Conservation (phyloP, 53 echinoderm and acorn worm genomes). For the Actinopyga echinites region DNA sequence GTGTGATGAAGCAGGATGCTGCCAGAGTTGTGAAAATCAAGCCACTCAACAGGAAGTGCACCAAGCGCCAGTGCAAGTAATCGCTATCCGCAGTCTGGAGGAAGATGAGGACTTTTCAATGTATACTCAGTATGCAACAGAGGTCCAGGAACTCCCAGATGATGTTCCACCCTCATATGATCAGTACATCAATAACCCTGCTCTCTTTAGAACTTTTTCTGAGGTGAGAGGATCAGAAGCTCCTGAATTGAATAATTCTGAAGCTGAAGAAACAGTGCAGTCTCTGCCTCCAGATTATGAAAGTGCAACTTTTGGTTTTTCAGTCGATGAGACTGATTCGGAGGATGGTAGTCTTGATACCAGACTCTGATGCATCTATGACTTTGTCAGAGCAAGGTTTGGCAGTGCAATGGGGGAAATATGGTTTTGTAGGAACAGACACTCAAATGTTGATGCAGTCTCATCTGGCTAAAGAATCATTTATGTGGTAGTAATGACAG, state of each 20-base stretch:
- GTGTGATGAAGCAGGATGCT: too few species aligned
- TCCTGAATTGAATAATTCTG: not conserved
- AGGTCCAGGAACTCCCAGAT: not conserved
- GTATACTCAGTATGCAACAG: not conserved
- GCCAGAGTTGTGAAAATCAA: too few species aligned
- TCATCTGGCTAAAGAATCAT: too few species aligned
- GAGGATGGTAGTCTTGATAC: not conserved
- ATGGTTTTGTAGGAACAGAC: too few species aligned
- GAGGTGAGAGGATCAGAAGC: not conserved
- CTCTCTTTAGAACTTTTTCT: not conserved
- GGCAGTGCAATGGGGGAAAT: too few species aligned
- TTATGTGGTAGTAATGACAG: too few species aligned
- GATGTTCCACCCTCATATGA: slow-evolving; percentile 12
- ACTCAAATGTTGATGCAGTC: too few species aligned
- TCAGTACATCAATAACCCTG: slow-evolving; percentile 15
- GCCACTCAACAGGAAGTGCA: too few species aligned
- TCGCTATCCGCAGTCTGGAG: not conserved
- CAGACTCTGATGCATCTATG: too few species aligned
- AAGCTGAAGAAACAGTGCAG: not conserved
- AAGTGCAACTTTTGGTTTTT: not conserved
- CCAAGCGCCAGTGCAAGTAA: not conserved
- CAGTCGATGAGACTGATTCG: not conserved
- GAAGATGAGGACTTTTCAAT: not conserved
- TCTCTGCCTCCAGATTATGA: slow-evolving; percentile 33
- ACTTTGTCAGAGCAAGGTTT: too few species aligned